Base-by-base conservation (phyloP, 2,888 invertebrate species). In the Siphonodentalium dalli region DNA sequence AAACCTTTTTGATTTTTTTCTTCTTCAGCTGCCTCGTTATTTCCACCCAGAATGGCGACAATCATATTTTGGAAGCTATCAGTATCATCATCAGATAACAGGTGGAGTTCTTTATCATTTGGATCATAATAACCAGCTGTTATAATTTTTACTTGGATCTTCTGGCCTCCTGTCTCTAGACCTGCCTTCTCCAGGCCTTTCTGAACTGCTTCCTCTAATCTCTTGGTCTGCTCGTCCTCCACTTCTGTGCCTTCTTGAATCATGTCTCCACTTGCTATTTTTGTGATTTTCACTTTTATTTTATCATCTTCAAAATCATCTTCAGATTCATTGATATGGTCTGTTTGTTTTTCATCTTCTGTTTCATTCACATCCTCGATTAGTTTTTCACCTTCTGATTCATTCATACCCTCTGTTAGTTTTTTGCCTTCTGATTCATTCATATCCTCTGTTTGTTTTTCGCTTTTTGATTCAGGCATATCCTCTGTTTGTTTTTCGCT, bases 71-170 rank as follows among this genome's bases (percentile, higher is more conserved):
- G 74, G 55, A 79, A 77, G 15, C 75, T 66, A 31, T 68, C 64
- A 7, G 74, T 69, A 42, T 78, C 78, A 52, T 77, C 74, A 35
- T 76, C 76, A 13, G 78, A 71, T 26, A 79, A 58, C 0, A 72
- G 50, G 45, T 74, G 74, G 21, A 77, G 49, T 21, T 68, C 59
- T 18, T 74, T 71, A 41, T 71, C 69, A 42, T 75, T 71, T 20
- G 65, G 63, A 41, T 73, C 71, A 54, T 66, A 68, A 57, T 70
- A 75, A n/a, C 71, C 73, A 11, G 75, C 68, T 9, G 77, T 74
- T 27, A 79, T 74, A 23, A 79, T 77, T 58, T 75, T 76, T 23
- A 79, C 76, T 55, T 78, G 75, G 26, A 79, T 74, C 52, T 73
- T 73, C n/a, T n/a, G n/a, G 24, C 69, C 68, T 54, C 69, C 77